A percentile compares a stretch with the other conserved stretches of the same genome.
Conservation (phyloP, 2,113 vertebrate genomes). For the Gadus macrocephalus region DNA sequence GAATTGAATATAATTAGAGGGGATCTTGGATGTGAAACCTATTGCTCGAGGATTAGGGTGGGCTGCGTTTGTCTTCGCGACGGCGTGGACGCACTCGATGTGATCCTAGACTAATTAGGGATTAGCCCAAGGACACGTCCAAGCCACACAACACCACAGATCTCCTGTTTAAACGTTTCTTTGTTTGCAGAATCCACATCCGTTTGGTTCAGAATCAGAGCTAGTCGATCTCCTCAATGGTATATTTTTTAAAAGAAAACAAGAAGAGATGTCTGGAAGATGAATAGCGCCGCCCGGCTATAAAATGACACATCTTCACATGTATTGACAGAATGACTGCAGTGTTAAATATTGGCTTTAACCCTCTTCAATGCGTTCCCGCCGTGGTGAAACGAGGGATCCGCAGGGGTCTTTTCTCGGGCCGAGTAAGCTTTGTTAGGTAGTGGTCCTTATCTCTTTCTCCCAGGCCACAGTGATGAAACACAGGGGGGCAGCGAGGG, state of each 20-base stretch:
- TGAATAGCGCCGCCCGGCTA: background rate
- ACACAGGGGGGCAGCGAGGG: too few species aligned
- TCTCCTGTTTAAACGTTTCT: conserved; percentile 32
- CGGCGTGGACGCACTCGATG: conserved; percentile 36
- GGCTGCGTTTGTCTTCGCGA: conserved; percentile 45
- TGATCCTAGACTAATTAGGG: conserved; percentile 57
- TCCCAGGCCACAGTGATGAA: conserved; percentile 50
- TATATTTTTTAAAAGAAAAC: conserved; percentile 1
- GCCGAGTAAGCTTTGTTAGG: conserved; percentile 37
- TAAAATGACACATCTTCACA: conserved; percentile 3
- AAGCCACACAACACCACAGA: conserved; percentile 42
- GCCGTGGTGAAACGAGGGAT: conserved; percentile 36
- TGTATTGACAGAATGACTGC: background rate
- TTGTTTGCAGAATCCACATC: conserved; percentile 22
- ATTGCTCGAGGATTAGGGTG: conserved; percentile 42
- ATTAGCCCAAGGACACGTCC: conserved; percentile 70
- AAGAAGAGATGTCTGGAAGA: background rate
- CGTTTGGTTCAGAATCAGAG: background rate
- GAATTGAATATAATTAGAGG: conserved; percentile 34
- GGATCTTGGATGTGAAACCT: conserved; percentile 23
- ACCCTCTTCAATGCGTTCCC: background rate
- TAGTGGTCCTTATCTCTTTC: conserved; percentile 60
- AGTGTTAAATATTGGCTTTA: conserved; percentile 4
- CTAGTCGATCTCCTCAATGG: too few species aligned
- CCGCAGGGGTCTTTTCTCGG: conserved; percentile 15